Conservation (phyloP, 2,113 vertebrate genomes). For the Siniperca chuatsi region DNA sequence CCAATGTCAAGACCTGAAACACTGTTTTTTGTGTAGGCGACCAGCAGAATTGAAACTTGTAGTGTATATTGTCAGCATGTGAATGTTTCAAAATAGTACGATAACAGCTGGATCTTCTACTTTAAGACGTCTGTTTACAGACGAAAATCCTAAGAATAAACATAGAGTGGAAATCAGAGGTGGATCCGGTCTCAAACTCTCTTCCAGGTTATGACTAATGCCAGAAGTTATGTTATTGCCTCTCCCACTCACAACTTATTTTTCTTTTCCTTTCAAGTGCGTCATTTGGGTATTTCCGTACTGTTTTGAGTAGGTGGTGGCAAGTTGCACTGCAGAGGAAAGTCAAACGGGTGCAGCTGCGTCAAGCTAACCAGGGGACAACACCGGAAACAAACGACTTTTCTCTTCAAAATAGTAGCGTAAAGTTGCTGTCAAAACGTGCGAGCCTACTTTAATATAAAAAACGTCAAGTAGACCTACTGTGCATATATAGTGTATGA, state of each 20-base stretch:
- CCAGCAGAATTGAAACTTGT: not conserved
- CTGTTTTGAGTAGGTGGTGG: constrained; percentile 73
- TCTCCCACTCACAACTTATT: constrained; percentile 60
- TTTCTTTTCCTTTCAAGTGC: constrained; percentile 71
- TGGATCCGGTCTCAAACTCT: not conserved
- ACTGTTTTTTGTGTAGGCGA: not conserved
- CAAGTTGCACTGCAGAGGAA: constrained; percentile 47
- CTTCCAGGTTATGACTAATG: constrained; percentile 52
- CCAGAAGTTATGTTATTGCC: constrained; percentile 49
- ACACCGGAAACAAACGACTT: not conserved
- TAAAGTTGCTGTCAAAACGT: not conserved
- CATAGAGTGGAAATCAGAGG: not conserved
- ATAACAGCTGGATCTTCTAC: not conserved
- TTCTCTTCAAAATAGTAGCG: constrained; percentile 57
- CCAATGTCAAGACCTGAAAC: not conserved
- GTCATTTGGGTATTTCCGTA: constrained; percentile 86
- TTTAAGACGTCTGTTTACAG: not conserved
- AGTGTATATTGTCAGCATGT: not conserved
- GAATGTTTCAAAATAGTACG: not conserved
- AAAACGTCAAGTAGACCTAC: too few relatives aligned
- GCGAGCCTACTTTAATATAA: not conserved
- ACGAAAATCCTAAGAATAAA: not conserved
- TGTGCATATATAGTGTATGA: too few relatives aligned
- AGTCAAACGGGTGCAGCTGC: not conserved
- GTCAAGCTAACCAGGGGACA: constrained; percentile 9